Evolutionary conservation across 1,140 invertebrate genomes (phyloP), one percentile per base, ranked within the genome.

Genomic region (Dendrolimus punctatus): DNA sequence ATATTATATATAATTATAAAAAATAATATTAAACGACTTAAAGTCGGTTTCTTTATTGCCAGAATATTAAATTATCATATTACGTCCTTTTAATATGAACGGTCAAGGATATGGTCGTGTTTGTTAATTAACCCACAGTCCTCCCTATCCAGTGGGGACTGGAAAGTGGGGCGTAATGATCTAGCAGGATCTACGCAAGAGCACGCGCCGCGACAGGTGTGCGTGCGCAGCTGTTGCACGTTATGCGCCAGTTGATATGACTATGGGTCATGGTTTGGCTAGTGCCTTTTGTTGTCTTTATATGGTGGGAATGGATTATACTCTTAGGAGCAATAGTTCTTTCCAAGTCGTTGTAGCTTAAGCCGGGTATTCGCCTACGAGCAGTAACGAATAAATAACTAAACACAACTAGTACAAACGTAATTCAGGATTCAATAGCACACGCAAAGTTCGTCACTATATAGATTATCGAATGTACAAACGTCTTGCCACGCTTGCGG

Each of bases 241-340:
- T 58, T 60, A 56, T 65, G 66, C 54, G 57, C 50, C 54, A 60
- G 66, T 68, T 65, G 60, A 60, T 61, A 60, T 58, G 44, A 10
- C 47, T 38, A 9, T 44, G 40, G 39, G 42, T 50, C 37, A 50
- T 41, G 9, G 49, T 5, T 40, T 41, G 47, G 39, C 41, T 39
- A 8, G 39, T 38, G 51, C 38, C 46, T 51, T 56, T 44, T 46
- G 51, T 49, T 8, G 42, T 39, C 41, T 48, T 41, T 55, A 45
- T 55, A 41, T 43, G 44, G 47, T 39, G 41, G 40, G 9, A 43
- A 39, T 39, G 46, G 41, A 39, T 49, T 47, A 41, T 47, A 45
- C 47, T 39, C 23, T 2, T 23, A 23, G 23, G 23, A 23, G 23
- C 23, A 39, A 39, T 46, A 23, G 42, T 40, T 48, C 48, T 8